Evolutionary conservation across 2,113 vertebrate genomes (phyloP), one percentile per base, ranked within the genome.

Genomic region (Geococcyx californianus): DNA sequence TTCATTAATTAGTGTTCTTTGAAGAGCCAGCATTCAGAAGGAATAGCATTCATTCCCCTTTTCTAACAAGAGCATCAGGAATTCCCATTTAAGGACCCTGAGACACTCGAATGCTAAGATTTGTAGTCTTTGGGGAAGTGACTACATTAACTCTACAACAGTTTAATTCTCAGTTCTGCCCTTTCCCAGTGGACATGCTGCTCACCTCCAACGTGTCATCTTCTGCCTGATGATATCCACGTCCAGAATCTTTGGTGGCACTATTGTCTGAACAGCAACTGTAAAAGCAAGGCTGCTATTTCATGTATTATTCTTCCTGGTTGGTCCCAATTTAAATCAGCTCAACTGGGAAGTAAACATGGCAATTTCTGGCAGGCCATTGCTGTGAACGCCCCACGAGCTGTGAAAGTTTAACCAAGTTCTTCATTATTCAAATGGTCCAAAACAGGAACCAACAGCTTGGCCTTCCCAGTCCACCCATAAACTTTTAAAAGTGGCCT

Each of bases 301-400:
- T n/a, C 18, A n/a, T 34, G 4, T 38, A n/a, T 70, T 55, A n/a
- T 31, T 66, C n/a, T 81, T 54, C 38, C 63, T 31, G 4, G 59
- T 15, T 44, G 10, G 13, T 29, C 23, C 21, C 59, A 42, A 28
- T 52, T 85, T 52, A 54, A 45, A 24, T 25, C 63, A 90, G 34
- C 42, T 94, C 40, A 55, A 11, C 0, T 87, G 29, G 14, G 54
- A 87, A 80, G 26, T 13, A 70, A 90, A 59, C 13, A 44, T 1
- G 3, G 26, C 6, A 4, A 58, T n/a, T 60, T 84, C 60, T 74
- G 28, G 26, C 33, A 16, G 6, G 6, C 5, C 26, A 28, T 81
- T 47, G 13, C 34, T 56, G 19, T 42, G 42, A 86, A 38, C 3
- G 3, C 2, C 12, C 54, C 16, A 16, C 0, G 1, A 36, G 7